Evolutionary conservation across 2,888 invertebrate species (phyloP).

Genomic region (Himalopsyche japonica): DNA sequence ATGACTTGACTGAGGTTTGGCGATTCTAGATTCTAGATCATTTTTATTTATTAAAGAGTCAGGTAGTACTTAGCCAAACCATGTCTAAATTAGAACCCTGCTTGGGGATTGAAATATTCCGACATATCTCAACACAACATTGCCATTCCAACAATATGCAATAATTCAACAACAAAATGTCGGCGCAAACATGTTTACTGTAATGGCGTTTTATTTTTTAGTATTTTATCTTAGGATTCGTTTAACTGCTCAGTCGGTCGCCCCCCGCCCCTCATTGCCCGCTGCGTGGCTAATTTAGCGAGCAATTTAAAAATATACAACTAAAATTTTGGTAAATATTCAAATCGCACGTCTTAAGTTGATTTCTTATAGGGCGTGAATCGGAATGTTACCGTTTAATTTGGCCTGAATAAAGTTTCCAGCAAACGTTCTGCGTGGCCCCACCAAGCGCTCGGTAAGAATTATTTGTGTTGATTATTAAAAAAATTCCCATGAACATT

Average conservation of each 20-base stretch:
- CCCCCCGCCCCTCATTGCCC: conserved; percentile 3
- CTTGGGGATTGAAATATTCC: background rate
- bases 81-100: background rate
- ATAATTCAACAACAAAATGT: conserved; percentile 33
- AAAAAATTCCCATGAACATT: conserved; percentile 39
- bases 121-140: conserved; percentile 26
- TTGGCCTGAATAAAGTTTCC: background rate
- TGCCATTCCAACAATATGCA: conserved; percentile 28
- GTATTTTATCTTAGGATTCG: conserved; percentile 31
- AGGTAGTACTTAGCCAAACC: too few species aligned
- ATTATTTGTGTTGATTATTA: conserved; percentile 41
- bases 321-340: conserved; percentile 20
- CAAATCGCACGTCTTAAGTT: conserved; percentile 18
- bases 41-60: too few species aligned
- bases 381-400: conserved; percentile 23
- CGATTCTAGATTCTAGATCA: too few species aligned
- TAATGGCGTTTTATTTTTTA: conserved; percentile 17
- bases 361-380: conserved; percentile 10
- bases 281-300: conserved; percentile 21
- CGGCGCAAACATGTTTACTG: conserved; percentile 31
- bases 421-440: background rate
- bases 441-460: conserved; percentile 17
- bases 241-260: background rate
- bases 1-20: too few species aligned
- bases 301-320: background rate